These are phyloP conservation scores for Anorthoa munda DNA, from an alignment of 2,888 invertebrate species.

Conservation along the genomic window DNA sequence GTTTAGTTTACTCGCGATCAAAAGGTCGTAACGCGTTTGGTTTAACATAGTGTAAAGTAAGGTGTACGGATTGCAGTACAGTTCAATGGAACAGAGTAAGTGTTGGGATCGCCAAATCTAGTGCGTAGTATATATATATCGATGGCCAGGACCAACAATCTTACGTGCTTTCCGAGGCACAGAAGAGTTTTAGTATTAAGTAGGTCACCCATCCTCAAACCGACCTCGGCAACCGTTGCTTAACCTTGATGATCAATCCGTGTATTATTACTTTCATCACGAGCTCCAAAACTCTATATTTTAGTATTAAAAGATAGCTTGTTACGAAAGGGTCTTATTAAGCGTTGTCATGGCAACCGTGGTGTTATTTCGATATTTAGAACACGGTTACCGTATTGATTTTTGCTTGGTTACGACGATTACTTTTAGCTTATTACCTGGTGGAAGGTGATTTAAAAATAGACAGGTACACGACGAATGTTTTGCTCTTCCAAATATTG, in stretches of 20 bases:
- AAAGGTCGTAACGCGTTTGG: too few species aligned
- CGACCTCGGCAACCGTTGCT: background rate
- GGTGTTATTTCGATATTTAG: constrained; percentile 44
- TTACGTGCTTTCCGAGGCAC: too few species aligned
- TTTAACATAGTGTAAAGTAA: too few species aligned
- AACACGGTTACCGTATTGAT: constrained; percentile 39
- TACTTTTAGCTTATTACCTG: constrained; percentile 30
- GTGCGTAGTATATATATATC: too few species aligned
- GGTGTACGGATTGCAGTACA: too few species aligned
- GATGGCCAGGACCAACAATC: too few species aligned
- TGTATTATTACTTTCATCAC: background rate
- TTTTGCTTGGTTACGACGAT: background rate
- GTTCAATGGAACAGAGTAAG: too few species aligned
- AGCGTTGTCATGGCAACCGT: constrained; percentile 27
- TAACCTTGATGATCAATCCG: background rate
- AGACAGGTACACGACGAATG: background rate
- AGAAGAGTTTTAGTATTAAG: too few species aligned
- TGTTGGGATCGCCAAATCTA: too few species aligned
- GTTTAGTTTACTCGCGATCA: too few species aligned
- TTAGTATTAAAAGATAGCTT: background rate
- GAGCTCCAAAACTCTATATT: background rate
- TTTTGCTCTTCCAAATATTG: background rate
- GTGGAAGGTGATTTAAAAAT: background rate
- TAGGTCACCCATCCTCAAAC: background rate
- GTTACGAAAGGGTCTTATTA: constrained; percentile 2